Conservation (phyloP, 1,140 invertebrate species). For the Bombus impatiens region DNA sequence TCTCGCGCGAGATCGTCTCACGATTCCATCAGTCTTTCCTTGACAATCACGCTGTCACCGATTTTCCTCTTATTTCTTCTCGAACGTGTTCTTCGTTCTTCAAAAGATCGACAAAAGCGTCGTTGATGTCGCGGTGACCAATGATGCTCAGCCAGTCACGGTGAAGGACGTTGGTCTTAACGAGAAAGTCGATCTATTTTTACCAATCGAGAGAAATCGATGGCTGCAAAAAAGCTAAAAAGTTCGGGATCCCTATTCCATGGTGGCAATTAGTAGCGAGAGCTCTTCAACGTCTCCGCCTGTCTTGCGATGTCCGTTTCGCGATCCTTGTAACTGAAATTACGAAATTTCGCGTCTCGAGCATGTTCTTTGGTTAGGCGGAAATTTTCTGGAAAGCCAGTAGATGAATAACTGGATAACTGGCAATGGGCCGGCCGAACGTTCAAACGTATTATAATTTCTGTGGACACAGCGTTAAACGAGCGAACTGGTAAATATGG, state of each 20-base stretch:
- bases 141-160: neutral
- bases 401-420: neutral
- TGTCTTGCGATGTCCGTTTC: neutral
- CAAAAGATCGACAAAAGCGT: neutral
- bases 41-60: neutral
- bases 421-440: neutral
- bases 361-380: neutral
- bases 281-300: neutral
- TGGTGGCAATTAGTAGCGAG: slow-evolving; percentile 2
- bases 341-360: neutral
- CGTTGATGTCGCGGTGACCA: neutral
- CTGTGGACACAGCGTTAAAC: slow-evolving; percentile 21
- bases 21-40: neutral
- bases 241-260: neutral
- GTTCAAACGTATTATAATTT: slow-evolving; percentile 12
- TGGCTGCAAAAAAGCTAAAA: neutral
- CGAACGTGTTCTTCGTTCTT: neutral
- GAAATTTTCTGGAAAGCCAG: slow-evolving; percentile 9
- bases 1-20: neutral
- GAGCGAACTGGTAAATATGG: slow-evolving; percentile 37
- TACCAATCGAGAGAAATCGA: slow-evolving; percentile 18
- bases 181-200: slow-evolving; percentile 35
- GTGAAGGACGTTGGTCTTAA: slow-evolving; percentile 6
- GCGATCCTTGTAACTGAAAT: neutral
- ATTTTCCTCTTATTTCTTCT: neutral